Conservation (phyloP, 2,888 invertebrate species). For the Oscheius myriophilus region DNA sequence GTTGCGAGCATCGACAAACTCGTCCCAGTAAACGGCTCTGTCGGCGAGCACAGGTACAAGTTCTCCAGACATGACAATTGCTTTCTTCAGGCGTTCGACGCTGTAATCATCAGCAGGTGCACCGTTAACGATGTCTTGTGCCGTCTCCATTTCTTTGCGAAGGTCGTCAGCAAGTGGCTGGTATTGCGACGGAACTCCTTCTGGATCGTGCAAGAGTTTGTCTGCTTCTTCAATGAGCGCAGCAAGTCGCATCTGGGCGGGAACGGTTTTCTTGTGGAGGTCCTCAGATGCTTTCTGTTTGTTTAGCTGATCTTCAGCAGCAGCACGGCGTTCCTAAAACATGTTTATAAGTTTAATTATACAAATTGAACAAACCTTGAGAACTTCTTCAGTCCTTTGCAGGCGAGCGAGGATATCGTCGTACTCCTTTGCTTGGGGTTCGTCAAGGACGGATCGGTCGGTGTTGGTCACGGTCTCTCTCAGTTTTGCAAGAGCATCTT, state of each 20-base stretch:
- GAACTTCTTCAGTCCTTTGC: conserved; percentile 41
- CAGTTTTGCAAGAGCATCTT: conserved; percentile 36
- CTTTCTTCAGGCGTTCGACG: conserved; percentile 32
- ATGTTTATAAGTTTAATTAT: too few species aligned
- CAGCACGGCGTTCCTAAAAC: conserved; percentile 37
- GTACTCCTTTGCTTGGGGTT: conserved; percentile 42
- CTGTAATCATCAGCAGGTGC: conserved; percentile 30
- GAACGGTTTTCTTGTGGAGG: conserved; percentile 33
- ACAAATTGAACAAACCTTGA: conserved; percentile 32
- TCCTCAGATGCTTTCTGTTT: conserved; percentile 37
- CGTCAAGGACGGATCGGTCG: conserved; percentile 41
- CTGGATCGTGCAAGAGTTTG: conserved; percentile 38
- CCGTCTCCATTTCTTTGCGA: conserved; percentile 29
- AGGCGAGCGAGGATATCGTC: conserved; percentile 47
- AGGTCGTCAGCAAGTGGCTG: conserved; percentile 35
- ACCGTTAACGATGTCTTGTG: conserved; percentile 21
- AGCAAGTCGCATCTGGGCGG: conserved; percentile 33
- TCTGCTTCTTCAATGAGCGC: conserved; percentile 43
- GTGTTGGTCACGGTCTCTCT: conserved; percentile 35
- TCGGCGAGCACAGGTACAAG: conserved; percentile 44
- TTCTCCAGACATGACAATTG: conserved; percentile 35
- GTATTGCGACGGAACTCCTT: conserved; percentile 43
- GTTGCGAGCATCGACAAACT: conserved; percentile 51
- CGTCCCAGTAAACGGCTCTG: conserved; percentile 40
- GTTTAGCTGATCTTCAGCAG: conserved; percentile 35